Conservation (phyloP, 2,113 vertebrate species). For the Amphilophus citrinellus region DNA sequence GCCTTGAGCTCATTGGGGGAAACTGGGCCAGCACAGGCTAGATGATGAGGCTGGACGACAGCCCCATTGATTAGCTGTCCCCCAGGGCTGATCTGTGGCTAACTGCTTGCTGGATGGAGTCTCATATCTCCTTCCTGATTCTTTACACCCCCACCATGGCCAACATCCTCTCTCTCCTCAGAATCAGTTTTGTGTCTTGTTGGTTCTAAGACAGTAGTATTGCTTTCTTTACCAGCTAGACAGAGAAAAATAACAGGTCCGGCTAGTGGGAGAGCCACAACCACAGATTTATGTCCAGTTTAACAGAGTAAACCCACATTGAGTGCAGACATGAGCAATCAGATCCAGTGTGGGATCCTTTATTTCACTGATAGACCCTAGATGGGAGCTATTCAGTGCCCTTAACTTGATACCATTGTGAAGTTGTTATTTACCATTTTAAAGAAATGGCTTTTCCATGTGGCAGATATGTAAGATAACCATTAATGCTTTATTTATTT, state of each 20-base stretch:
- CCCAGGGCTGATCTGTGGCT: constrained; percentile 82
- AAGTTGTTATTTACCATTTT: constrained; percentile 12
- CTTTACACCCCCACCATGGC: constrained; percentile 31
- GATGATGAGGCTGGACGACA: constrained; percentile 83
- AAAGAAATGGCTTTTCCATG: not conserved
- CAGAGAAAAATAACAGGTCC: constrained; percentile 44
- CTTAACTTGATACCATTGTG: constrained; percentile 42
- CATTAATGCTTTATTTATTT: constrained; percentile 3
- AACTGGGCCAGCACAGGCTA: constrained; percentile 72
- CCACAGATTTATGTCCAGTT: constrained; percentile 58
- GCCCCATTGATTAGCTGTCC: constrained; percentile 84
- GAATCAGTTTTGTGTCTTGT: constrained; percentile 20
- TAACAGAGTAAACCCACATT: constrained; percentile 51
- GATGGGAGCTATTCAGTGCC: constrained; percentile 35
- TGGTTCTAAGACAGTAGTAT: not conserved
- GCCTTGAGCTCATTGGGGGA: constrained; percentile 75
- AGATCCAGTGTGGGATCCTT: constrained; percentile 47
- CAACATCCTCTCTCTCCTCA: constrained; percentile 13
- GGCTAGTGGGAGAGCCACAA: constrained; percentile 31
- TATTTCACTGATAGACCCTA: constrained; percentile 48
- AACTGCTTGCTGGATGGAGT: constrained; percentile 71
- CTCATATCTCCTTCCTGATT: constrained; percentile 68
- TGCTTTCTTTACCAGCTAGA: constrained; percentile 18
- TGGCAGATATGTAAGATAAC: constrained; percentile 51
- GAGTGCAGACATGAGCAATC: constrained; percentile 57